Evolutionary conservation across 2,797 vertebrate genomes (phyloP).

Genomic region (Vespertilio murinus): DNA sequence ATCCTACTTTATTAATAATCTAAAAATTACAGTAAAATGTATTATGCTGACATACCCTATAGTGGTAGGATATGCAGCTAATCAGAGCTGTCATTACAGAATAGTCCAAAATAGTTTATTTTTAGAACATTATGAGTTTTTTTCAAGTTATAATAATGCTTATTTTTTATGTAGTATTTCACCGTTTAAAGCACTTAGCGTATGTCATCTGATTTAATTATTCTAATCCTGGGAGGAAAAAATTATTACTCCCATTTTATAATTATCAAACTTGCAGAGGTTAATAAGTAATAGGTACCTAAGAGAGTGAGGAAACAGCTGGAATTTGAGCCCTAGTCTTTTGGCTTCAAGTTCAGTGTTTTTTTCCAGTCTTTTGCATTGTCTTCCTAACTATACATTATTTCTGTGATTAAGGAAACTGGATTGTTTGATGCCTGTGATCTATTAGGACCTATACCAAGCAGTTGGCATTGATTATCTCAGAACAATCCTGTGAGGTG

Average conservation of each 20-base stretch:
- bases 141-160: not conserved
- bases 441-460: not conserved
- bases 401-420: not conserved
- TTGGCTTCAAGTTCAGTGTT: constrained; percentile 11
- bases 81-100: not conserved
- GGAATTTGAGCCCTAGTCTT: constrained; percentile 44
- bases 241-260: constrained; percentile 14
- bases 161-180: not conserved
- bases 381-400: constrained; percentile 4
- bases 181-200: not conserved
- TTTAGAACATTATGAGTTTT: constrained; percentile 19
- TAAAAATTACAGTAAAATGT: constrained; percentile 36
- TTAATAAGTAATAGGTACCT: constrained; percentile 22
- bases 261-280: not conserved
- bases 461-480: not conserved
- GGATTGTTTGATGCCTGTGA: not conserved
- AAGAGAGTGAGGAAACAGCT: not conserved
- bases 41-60: not conserved
- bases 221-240: not conserved
- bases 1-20: constrained; percentile 1
- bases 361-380: constrained; percentile 5
- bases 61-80: not conserved
- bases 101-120: constrained; percentile 12
- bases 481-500: not conserved
- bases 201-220: constrained; percentile 14